Base-by-base conservation (phyloP, 2,797 vertebrate genomes). In the Neosilurus mollespiculum region DNA sequence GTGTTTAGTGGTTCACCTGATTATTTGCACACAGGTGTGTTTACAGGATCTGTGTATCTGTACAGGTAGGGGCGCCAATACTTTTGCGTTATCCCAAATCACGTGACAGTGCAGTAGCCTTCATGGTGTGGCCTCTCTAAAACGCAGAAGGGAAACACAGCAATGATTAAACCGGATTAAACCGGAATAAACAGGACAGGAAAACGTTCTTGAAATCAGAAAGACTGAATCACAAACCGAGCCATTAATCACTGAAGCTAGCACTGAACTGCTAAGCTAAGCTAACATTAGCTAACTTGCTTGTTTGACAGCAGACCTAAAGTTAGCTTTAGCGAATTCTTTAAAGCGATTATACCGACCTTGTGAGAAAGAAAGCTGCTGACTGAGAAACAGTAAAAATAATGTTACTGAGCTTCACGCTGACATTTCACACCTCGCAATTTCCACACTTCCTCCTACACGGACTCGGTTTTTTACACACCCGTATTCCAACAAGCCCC, bases 101-200 rank as follows among this genome's bases (percentile, higher is more conserved):
- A 66, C 87, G 86, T 20, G 87, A 62, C 79, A 78, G 85, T 56
- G 51, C 43, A 62, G 85, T 83, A 54, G 34, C 56, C 83, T 85
- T 85, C 88, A 88, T 88, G 77, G n/a, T 82, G 78, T 72, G 53
- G 2, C 22, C 79, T 18, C 64, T 72, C 86, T 86, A 71, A 51
- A 81, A 86, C 8, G 61, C 1, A 73, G 30, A 15, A 22, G 0
- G 11, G 64, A 3, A 54, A 62, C 9, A 53, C 43, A 43, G 43
- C 43, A 43, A 43, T 43, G 43, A 43, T 43, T 43, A 43, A 43
- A 43, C 43, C 43, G 30, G 30, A 30, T 30, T 30, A 30, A 30
- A 43, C 8, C 43, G 43, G 43, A 43, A 4, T 5, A 43, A 43
- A 43, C 4, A 43, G 8, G 3, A 43, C 4, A 43, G 8, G 8